Evolutionary conservation across 1,140 invertebrate species (phyloP), one percentile per base, ranked within the genome.

Genomic region (Rhyzopertha dominica): DNA sequence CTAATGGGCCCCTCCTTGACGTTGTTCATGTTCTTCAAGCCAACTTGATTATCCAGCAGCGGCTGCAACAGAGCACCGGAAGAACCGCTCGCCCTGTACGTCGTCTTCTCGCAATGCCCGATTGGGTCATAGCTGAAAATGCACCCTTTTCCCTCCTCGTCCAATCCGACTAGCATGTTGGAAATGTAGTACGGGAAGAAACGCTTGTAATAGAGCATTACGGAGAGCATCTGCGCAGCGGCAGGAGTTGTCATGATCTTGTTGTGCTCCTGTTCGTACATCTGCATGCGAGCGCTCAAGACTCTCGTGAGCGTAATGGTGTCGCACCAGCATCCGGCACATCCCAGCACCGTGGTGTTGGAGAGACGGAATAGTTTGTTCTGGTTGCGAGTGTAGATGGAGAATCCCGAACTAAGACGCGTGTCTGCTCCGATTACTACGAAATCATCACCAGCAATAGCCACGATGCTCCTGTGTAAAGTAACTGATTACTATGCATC

Each of bases 101-200:
- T 79, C 7, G 80, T 74, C 39, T 79, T 75, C 62, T 96, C 93
- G 60, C 84, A 89, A 56, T 95, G 90, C 3, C 97, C 97, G 51
- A 99, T 87, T 1, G 95, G 95, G 72, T 99, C 95, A 68, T 97
- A 99, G 60, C 87, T 90, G 72, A 85, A 98, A 2, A 98, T 85
- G 59, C 84, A 85, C 2, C 95, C 95, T 65, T 90, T 87, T n/a
- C 94, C 94, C 59, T 88, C 76, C 56, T 74, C 73, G 67, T 90
- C 86, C 12, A 91, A 63, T 0, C 97, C 97, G 51, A 90, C 95
- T 37, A 99, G 69, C 20, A 99, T 82, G 65, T 96, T 98, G 20
- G 87, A 88, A 7, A 97, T 85, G 66, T 99, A 99, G 65, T 98
- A 99, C 1, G 97, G 97, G 68, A 99, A 99, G 67, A 99, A 99